Conservation (phyloP, 2,888 invertebrate genomes). For the Oegoconia quadripuncta region DNA sequence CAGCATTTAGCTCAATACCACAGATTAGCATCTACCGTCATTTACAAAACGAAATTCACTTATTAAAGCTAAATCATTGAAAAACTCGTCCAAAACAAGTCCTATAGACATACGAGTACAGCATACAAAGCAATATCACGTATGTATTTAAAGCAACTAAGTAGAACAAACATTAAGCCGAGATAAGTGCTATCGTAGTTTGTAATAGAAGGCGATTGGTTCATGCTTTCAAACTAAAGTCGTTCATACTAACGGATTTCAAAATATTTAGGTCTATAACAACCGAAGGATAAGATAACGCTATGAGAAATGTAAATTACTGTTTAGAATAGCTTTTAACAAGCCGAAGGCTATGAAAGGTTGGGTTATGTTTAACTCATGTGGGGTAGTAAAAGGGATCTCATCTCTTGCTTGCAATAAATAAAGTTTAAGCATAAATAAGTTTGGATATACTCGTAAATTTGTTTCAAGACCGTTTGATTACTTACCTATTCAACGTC, state of each 20-base stretch:
- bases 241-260: constrained; percentile 43
- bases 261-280: constrained; percentile 49
- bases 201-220: constrained; percentile 55
- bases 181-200: constrained; percentile 44
- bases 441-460: too few relatives aligned
- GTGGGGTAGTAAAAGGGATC: constrained; percentile 9
- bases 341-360: constrained; percentile 40
- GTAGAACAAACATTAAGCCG: constrained; percentile 32
- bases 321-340: constrained; percentile 63
- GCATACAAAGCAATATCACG: too few relatives aligned
- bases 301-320: constrained; percentile 59
- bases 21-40: too few relatives aligned
- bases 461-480: too few relatives aligned
- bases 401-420: constrained; percentile 12
- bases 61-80: not conserved
- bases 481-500: too few relatives aligned
- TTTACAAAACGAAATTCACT: too few relatives aligned
- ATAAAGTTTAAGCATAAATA: not conserved
- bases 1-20: too few relatives aligned
- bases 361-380: constrained; percentile 9
- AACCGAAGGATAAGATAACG: constrained; percentile 50
- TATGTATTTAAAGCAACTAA: constrained; percentile 29
- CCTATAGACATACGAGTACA: too few relatives aligned
- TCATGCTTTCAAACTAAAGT: constrained; percentile 54
- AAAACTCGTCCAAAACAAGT: too few relatives aligned